These are phyloP conservation scores for Camponotus vicinus DNA, from an alignment of 1,140 invertebrate species.

Conservation along the genomic window DNA sequence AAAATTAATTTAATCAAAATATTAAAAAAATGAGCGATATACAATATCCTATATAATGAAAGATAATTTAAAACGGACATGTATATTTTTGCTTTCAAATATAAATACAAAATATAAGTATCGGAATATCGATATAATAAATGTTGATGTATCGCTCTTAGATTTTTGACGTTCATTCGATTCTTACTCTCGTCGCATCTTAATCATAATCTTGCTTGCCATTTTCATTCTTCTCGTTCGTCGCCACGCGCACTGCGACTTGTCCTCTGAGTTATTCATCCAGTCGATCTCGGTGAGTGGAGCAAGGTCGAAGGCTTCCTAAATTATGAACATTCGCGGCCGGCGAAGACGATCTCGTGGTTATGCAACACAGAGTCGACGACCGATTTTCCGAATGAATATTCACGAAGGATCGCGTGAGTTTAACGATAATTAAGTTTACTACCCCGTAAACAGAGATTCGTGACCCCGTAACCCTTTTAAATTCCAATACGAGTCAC, in stretches of 20 bases:
- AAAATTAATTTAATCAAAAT: background rate
- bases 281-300: conserved; percentile 84
- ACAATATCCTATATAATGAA: background rate
- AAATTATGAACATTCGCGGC: conserved; percentile 80
- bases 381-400: conserved; percentile 69
- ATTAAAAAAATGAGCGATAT: background rate
- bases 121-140: background rate
- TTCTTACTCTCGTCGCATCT: background rate
- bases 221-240: conserved; percentile 50
- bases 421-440: conserved; percentile 46
- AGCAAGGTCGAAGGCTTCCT: conserved; percentile 82
- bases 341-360: conserved; percentile 39
- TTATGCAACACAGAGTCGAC: conserved; percentile 34
- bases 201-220: background rate
- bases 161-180: background rate
- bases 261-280: conserved; percentile 81
- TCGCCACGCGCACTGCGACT: conserved; percentile 5
- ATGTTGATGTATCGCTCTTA: background rate
- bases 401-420: conserved; percentile 42
- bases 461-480: conserved; percentile 44
- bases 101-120: background rate
- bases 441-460: conserved; percentile 22
- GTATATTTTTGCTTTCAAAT: conserved; percentile 5
- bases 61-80: background rate
- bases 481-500: background rate